Evolutionary conservation across 2,888 invertebrate species (phyloP).

Genomic region (Hyles lineata): DNA sequence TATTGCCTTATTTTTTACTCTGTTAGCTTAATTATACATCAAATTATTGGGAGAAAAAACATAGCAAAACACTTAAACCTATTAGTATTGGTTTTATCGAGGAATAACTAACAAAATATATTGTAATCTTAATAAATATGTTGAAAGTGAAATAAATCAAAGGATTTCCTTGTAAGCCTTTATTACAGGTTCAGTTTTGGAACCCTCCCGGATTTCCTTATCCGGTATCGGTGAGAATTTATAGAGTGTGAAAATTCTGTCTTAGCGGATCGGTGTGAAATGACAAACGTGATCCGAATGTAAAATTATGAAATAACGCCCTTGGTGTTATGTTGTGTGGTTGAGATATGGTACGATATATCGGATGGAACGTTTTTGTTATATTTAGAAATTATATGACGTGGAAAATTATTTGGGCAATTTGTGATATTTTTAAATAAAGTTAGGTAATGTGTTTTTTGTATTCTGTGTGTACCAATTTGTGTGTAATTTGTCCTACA

Average conservation of each 20-base stretch:
- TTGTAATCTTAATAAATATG: not conserved
- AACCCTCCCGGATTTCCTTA: conserved; percentile 63
- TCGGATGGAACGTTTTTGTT: conserved; percentile 6
- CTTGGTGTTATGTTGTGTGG: not conserved
- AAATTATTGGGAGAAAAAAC: too few species aligned
- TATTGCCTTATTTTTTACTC: too few species aligned
- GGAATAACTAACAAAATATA: too few species aligned
- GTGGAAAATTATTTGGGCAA: too few species aligned
- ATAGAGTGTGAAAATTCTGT: conserved; percentile 77
- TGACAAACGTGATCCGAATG: conserved; percentile 74
- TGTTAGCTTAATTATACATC: too few species aligned
- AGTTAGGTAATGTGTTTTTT: too few species aligned
- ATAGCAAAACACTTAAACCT: too few species aligned
- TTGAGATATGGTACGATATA: conserved; percentile 2
- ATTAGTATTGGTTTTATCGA: too few species aligned
- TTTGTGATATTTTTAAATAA: too few species aligned
- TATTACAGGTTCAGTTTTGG: conserved; percentile 31
- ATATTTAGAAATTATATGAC: too few species aligned
- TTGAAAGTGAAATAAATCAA: conserved; percentile 36
- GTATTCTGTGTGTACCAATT: too few species aligned
- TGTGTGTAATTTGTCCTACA: too few species aligned
- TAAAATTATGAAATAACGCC: conserved; percentile 32
- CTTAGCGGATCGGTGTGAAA: conserved; percentile 67
- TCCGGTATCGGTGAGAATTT: conserved; percentile 67
- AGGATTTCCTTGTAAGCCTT: conserved; percentile 26